phyloP scores from a whole-genome alignment of 2,888 invertebrate species.

The Liodrosophila aerea region DNA sequence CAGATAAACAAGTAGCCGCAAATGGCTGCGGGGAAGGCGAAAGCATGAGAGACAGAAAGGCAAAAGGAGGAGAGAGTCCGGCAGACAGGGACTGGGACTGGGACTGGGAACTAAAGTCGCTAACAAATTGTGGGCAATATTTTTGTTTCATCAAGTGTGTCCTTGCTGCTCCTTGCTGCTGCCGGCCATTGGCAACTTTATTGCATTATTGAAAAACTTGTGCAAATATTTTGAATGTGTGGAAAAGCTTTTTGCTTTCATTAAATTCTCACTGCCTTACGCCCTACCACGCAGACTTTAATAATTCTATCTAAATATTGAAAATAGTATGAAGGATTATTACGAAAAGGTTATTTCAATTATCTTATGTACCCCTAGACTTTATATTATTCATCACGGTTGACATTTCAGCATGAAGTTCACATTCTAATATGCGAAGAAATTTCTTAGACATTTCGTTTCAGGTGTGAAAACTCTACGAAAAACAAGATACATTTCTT shows the following conservation, averaged over 20 bases:
- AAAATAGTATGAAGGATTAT: slow-evolving; percentile 1
- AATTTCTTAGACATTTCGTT: no score
- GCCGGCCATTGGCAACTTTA: slow-evolving; percentile 65
- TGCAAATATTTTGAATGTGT: slow-evolving; percentile 77
- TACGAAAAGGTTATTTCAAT: no score
- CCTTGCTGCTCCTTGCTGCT: slow-evolving; percentile 22
- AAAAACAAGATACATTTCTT: no score
- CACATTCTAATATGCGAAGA: no score
- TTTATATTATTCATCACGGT: no score
- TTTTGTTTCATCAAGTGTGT: slow-evolving; percentile 71
- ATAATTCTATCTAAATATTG: slow-evolving; percentile 45
- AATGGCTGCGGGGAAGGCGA: slow-evolving; percentile 43
- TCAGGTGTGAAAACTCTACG: no score
- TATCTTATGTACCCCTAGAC: no score
- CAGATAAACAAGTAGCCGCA: slow-evolving; percentile 75
- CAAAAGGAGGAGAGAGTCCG: neutral
- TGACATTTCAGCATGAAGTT: no score
- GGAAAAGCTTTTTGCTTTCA: slow-evolving; percentile 66
- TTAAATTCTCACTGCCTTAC: slow-evolving; percentile 60
- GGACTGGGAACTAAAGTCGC: slow-evolving; percentile 46
- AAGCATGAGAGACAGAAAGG: neutral
- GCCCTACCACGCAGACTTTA: slow-evolving; percentile 7
- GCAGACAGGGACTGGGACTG: neutral
- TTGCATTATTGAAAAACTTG: slow-evolving; percentile 79
- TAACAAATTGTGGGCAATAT: slow-evolving; percentile 77